phyloP scores from a whole-genome alignment of 2,888 invertebrate species.

The Deilephila elpenor region DNA sequence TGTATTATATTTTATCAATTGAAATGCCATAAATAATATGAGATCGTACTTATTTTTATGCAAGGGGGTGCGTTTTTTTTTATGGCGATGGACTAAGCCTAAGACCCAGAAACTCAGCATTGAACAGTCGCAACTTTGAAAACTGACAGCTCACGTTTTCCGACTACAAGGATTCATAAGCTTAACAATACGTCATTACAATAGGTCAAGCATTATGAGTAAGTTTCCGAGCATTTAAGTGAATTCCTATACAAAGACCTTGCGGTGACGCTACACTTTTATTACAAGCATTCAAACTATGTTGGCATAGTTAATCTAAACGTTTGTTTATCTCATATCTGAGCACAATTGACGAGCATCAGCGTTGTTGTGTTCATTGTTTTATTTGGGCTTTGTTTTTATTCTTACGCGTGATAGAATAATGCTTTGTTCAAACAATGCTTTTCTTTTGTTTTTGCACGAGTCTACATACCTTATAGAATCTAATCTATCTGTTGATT shows the following conservation, averaged over 20 bases:
- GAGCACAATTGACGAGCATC: constrained; percentile 40
- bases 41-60: too few relatives aligned
- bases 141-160: not conserved
- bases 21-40: too few relatives aligned
- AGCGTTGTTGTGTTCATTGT: constrained; percentile 43
- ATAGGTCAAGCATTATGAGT: not conserved
- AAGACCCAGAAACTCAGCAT: too few relatives aligned
- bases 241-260: not conserved
- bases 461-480: not conserved
- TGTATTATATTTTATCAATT: too few relatives aligned
- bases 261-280: constrained; percentile 3
- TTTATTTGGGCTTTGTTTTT: constrained; percentile 37
- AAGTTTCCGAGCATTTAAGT: constrained; percentile 10
- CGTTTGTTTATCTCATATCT: constrained; percentile 38
- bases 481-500: not conserved
- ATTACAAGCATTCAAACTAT: constrained; percentile 19
- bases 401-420: constrained; percentile 30
- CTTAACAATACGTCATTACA: not conserved
- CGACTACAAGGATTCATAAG: not conserved
- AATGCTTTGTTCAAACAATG: constrained; percentile 21
- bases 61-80: too few relatives aligned
- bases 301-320: constrained; percentile 37
- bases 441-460: constrained; percentile 11
- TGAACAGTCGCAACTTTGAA: too few relatives aligned
- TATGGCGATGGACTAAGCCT: too few relatives aligned